Evolutionary conservation across 2,888 invertebrate species (phyloP), one percentile per base, ranked within the genome.

Genomic region (Drosophila anomalata): DNA sequence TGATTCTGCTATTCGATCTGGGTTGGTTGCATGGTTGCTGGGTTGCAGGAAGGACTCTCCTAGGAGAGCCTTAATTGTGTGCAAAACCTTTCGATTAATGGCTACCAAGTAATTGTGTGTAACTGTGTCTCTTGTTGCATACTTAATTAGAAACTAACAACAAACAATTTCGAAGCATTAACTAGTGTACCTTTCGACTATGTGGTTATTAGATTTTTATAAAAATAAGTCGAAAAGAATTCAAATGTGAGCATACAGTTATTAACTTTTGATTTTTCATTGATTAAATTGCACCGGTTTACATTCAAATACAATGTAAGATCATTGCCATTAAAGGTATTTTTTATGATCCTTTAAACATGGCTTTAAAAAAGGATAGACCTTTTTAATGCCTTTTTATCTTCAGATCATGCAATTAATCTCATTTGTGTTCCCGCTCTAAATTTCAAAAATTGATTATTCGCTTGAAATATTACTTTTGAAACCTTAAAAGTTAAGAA

Each of bases 1-100:
- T 69, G 73, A 69, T 88, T 83, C 66, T 33, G 33, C 12, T 12
- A 11, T 12, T 12, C 33, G 33, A 33, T 12, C 33, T 33, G 33
- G 33, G 5, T 36, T n/a, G n/a, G 31, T 22, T 22, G 3, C 22
- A 22, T 3, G 33, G 33, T 12, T 33, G 33, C 22, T 4, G 12
- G n/a, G 36, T 33, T 33, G 36, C 36, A 36, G 36, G n/a, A n/a
- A 36, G 36, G 36, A 36, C 17, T 22, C 17, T 24, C 44, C 24
- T 17, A 24, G 17, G 8, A 33, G 31, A 11, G 58, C 22, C 12
- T 9, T 22, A 22, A 12, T 44, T 22, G 44, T 17, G 17, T 42
- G 42, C 42, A 44, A 44, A 44, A 22, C 22, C 12, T 20, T 11
- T 22, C 22, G 44, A 11, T 20, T 20, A 42, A 20, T 20, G 42